Base-by-base conservation (phyloP, 2,113 vertebrate genomes). In the Salvelinus namaycush region DNA sequence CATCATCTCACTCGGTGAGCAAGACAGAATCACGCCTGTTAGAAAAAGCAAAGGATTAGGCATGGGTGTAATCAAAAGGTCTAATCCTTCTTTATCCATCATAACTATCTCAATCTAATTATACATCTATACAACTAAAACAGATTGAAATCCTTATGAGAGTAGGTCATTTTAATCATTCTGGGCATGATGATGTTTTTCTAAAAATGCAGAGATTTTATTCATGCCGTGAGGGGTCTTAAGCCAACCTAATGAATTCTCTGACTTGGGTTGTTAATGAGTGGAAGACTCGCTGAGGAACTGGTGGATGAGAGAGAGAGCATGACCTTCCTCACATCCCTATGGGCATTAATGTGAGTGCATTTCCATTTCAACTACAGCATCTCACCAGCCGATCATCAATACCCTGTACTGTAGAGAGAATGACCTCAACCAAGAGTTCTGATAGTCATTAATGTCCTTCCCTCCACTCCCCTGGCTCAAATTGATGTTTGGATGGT, bases 381-480 rank as follows among this genome's bases (percentile, higher is more conserved):
- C 59, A 7, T 62, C 59, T 7, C 59, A n/a, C n/a, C 59, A 62
- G 20, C 51, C 5, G 51, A 62, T 62, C 59, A 62, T 62, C 59
- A 62, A 24, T 62, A 11, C 59, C 24, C 51, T 18, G 51, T 54
- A 16, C 51, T 54, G 51, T 18, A 14, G 59, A 57, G 54, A 29
- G 16, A 31, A 18, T 39, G 67, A 7, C 67, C 67, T 34, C 27
- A 7, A 5, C 12, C 16, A 16, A 16, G 13, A 14, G 51, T 7
- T 27, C 27, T 68, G 67, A 29, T 34, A n/a, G 27, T 16, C 27
- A 39, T 20, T 13, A 29, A 12, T 68, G 67, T 76, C 79, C 73
- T 76, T 26, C 57, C 79, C 83, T 84, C 68, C 18, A 34, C 39
- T 72, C 76, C 62, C 68, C 74, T 78, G 59, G 16, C 12, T 54